Conservation (phyloP, 2,797 vertebrate species). For the Tauraco hartlaubi region DNA sequence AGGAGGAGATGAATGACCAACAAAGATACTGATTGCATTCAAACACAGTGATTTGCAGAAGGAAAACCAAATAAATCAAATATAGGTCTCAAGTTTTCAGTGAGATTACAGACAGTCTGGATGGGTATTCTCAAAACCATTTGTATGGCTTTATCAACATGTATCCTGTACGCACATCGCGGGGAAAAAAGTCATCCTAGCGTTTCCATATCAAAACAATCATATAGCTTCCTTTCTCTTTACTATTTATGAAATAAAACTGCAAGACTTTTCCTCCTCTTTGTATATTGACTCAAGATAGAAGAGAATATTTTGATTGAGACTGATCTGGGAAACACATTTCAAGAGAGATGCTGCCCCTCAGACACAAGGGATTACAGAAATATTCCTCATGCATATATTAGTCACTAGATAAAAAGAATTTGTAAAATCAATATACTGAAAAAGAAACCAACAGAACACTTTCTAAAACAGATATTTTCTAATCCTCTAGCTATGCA, state of each 20-base stretch:
- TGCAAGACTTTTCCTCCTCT: background rate
- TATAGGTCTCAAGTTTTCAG: background rate
- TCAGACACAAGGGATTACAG: constrained; percentile 40
- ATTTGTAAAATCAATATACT: constrained; percentile 30
- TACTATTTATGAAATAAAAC: background rate
- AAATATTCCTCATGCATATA: constrained; percentile 8
- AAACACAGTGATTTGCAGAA: background rate
- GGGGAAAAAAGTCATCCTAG: background rate
- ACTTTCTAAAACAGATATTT: background rate
- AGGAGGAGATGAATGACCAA: background rate
- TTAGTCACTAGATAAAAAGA: constrained; percentile 46
- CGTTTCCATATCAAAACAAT: background rate
- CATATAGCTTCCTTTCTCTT: background rate
- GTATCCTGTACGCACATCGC: background rate
- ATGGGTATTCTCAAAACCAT: background rate
- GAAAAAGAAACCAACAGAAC: constrained; percentile 11
- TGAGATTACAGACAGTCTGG: background rate
- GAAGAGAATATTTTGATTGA: background rate
- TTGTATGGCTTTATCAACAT: background rate
- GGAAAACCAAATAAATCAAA: background rate
- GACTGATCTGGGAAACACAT: background rate
- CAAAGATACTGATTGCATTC: background rate
- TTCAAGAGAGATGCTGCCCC: constrained; percentile 19
- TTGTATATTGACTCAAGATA: background rate
- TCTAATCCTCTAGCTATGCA: background rate